Percentiles rank a stretch among this genome's conserved stretches.
Conservation (phyloP, 2,113 vertebrate species). For the Triplophysa tibetana region DNA sequence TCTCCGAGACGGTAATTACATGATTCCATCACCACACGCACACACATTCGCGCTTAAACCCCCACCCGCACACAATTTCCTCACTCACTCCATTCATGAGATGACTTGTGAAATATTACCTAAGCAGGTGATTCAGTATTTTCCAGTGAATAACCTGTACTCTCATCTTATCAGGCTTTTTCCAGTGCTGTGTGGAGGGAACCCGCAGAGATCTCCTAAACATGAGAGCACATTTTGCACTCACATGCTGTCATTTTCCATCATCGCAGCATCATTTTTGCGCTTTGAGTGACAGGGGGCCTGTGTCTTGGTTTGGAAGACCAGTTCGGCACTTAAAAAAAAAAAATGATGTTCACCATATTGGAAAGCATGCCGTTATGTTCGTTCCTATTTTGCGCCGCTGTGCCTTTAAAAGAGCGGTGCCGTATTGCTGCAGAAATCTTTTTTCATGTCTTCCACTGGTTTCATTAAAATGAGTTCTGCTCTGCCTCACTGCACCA, state of each 20-base stretch:
- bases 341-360: background rate
- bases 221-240: constrained; percentile 17
- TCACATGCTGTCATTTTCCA: constrained; percentile 4
- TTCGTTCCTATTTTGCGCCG: constrained; percentile 3
- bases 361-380: background rate
- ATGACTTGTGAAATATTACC: constrained; percentile 31
- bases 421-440: background rate
- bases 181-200: constrained; percentile 6
- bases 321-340: background rate
- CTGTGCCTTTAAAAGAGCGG: background rate
- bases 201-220: constrained; percentile 22
- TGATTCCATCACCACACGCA: background rate
- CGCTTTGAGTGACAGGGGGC: background rate
- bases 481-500: constrained; percentile 8
- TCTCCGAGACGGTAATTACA: constrained; percentile 16
- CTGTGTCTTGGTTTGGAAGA: background rate
- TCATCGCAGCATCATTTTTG: constrained; percentile 23
- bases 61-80: background rate
- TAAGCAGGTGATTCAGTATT: constrained; percentile 39
- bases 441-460: constrained; percentile 13
- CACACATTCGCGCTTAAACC: background rate
- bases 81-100: background rate
- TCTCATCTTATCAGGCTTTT: constrained; percentile 30
- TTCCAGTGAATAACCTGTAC: constrained; percentile 33
- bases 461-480: constrained; percentile 28